Conservation (phyloP, 2,888 invertebrate genomes). For the Eupithecia dodoneata region DNA sequence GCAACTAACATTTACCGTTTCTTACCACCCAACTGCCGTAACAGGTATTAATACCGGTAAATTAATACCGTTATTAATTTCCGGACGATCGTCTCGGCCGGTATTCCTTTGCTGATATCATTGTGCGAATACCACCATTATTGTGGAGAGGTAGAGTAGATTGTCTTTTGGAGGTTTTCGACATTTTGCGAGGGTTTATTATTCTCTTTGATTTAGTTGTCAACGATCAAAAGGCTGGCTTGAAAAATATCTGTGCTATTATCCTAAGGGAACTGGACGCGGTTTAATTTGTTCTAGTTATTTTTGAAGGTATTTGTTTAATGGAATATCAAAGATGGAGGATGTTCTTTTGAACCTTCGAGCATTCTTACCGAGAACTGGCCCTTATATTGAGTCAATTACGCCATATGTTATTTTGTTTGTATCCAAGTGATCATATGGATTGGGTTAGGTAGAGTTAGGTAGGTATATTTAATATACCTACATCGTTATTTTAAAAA, state of each 20-base stretch:
- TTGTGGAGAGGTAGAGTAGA: background rate
- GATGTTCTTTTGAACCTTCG: background rate
- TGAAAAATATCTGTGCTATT: constrained; percentile 4
- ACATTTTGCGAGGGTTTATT: constrained; percentile 5
- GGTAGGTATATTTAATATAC: background rate
- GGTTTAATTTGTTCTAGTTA: background rate
- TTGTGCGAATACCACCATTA: constrained; percentile 12
- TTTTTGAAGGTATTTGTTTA: background rate
- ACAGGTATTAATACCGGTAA: constrained; percentile 42
- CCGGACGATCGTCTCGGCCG: constrained; percentile 34
- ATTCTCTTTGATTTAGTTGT: constrained; percentile 20
- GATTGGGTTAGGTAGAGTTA: too few species aligned
- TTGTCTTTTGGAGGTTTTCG: background rate
- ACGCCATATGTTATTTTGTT: background rate
- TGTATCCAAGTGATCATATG: too few species aligned
- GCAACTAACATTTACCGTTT: background rate
- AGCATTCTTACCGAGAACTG: background rate
- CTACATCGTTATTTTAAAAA: background rate
- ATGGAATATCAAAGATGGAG: background rate
- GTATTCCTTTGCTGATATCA: background rate
- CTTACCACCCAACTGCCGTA: constrained; percentile 19
- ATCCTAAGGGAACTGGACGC: background rate
- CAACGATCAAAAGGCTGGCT: constrained; percentile 9
- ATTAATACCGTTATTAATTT: constrained; percentile 50
- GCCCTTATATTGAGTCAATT: background rate